A percentile compares a stretch with the other conserved stretches of the same genome.
phyloP scores from a whole-genome alignment of 1,140 invertebrate species.

The Danaus melanippus region DNA sequence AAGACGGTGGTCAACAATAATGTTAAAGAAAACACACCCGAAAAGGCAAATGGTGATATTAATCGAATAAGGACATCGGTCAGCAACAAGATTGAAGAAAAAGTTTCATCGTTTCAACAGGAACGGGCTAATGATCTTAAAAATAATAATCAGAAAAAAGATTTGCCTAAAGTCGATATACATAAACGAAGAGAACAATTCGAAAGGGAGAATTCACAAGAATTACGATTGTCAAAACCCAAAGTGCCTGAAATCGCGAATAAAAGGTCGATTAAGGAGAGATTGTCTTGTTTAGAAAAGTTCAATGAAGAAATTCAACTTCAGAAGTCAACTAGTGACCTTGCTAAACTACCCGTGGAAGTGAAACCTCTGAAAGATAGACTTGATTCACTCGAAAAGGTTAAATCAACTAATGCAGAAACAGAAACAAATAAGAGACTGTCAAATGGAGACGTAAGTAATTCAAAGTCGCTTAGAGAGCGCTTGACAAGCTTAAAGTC shows the following conservation, averaged over 20 bases:
- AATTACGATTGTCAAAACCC: constrained; percentile 62
- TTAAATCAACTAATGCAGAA: constrained; percentile 61
- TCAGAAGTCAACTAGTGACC: constrained; percentile 59
- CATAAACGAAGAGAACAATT: constrained; percentile 87
- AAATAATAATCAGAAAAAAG: constrained; percentile 70
- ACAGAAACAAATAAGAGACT: constrained; percentile 64
- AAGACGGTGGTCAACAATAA: constrained; percentile 59
- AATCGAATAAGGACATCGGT: constrained; percentile 64
- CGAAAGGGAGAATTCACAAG: constrained; percentile 75
- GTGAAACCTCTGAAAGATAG: constrained; percentile 77
- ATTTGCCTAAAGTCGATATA: constrained; percentile 85
- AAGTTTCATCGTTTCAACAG: constrained; percentile 69
- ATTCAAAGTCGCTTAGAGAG: constrained; percentile 70
- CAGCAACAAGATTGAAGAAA: constrained; percentile 71
- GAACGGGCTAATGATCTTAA: constrained; percentile 54
- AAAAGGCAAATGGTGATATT: constrained; percentile 60
- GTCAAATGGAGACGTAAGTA: constrained; percentile 69
- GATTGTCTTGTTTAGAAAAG: constrained; percentile 78
- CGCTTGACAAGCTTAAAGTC: constrained; percentile 73
- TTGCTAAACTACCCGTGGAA: constrained; percentile 74
- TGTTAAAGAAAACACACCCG: constrained; percentile 60
- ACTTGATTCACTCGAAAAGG: constrained; percentile 76
- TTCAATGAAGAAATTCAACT: constrained; percentile 60
- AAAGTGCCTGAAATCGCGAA: constrained; percentile 75
- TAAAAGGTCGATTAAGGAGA: constrained; percentile 80